Evolutionary conservation across 2,113 vertebrate genomes (phyloP).

Genomic region (Agapornis roseicollis): DNA sequence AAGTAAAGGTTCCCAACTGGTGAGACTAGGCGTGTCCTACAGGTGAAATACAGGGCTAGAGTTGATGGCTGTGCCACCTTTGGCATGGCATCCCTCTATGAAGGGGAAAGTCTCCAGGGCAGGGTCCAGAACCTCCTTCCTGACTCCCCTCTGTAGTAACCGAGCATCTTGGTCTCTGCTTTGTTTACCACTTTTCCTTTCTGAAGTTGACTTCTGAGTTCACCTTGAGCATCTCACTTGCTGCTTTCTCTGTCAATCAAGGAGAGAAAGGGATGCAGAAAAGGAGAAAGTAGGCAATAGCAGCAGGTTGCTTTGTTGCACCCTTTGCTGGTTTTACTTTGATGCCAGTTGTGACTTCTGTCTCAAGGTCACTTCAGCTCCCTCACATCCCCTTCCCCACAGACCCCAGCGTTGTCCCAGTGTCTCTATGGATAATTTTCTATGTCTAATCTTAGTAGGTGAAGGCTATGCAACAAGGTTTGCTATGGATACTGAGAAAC

Average conservation of each 20-base stretch:
- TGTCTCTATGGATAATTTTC: not conserved
- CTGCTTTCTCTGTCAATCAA: not conserved
- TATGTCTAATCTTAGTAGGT: not conserved
- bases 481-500: not conserved
- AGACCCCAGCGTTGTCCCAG: not conserved
- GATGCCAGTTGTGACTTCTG: not conserved
- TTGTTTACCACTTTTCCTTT: not conserved
- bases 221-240: not conserved
- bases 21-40: not conserved
- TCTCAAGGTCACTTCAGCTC: not conserved
- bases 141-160: not conserved
- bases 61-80: not conserved
- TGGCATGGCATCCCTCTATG: accelerated
- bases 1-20: not conserved
- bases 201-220: not conserved
- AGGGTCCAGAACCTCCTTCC: not conserved
- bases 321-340: not conserved
- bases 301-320: not conserved
- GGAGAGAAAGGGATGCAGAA: not conserved
- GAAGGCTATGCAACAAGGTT: not conserved
- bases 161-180: not conserved
- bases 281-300: not conserved
- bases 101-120: too few relatives aligned
- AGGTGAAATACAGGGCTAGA: not conserved
- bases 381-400: not conserved